phyloP scores from a whole-genome alignment of 2,888 invertebrate genomes.

The Thereva unica region DNA sequence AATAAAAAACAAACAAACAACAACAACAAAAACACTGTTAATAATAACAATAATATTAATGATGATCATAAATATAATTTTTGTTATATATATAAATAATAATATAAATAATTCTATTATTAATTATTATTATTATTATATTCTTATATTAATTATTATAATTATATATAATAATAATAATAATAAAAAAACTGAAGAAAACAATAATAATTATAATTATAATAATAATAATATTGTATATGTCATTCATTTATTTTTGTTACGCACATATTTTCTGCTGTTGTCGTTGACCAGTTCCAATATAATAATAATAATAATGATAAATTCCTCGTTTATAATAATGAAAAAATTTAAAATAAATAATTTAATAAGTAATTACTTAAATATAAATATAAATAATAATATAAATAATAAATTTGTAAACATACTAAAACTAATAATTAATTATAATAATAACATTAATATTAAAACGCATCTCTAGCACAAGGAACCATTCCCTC shows the following conservation, averaged over 20 bases:
- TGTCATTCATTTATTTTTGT: constrained; percentile 48
- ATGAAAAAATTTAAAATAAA: constrained; percentile 9
- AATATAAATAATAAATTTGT: constrained; percentile 26
- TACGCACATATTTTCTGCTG: constrained; percentile 59
- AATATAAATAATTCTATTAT: constrained; percentile 38
- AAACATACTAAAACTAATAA: constrained; percentile 29
- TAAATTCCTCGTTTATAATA: constrained; percentile 35
- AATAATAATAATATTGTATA: constrained; percentile 1
- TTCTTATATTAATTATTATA: constrained; percentile 38
- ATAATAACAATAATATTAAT: constrained; percentile 21
- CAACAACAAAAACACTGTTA: constrained; percentile 1
- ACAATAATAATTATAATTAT: constrained; percentile 42
- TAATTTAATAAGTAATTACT: neutral
- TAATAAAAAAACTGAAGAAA: constrained; percentile 40
- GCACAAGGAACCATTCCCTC: constrained; percentile 44
- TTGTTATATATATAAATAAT: constrained; percentile 34
- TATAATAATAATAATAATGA: constrained; percentile 40
- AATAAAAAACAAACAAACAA: constrained; percentile 10
- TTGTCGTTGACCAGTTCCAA: constrained; percentile 59
- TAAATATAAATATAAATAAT: constrained; percentile 18
- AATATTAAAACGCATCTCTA: constrained; percentile 41
- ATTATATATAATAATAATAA: constrained; percentile 42
- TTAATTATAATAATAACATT: constrained; percentile 18
- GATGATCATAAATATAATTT: constrained; percentile 26
- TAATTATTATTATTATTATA: constrained; percentile 51